A percentile compares a stretch with the other conserved stretches of the same genome.
Conservation (phyloP, 2,797 vertebrate genomes). For the Lagorchestes hirsutus region DNA sequence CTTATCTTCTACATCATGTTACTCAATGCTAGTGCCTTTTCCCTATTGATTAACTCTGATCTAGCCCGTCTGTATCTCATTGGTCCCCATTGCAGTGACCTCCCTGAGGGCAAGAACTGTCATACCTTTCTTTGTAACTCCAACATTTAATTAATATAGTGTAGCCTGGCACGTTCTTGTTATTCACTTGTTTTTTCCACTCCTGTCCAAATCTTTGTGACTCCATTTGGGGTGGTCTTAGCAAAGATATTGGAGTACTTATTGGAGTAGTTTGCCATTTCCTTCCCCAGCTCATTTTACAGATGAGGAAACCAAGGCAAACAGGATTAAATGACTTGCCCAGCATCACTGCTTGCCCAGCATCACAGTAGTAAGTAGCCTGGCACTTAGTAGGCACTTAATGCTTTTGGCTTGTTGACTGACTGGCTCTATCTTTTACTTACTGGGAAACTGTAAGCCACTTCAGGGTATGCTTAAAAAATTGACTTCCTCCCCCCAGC, state of each 20-base stretch:
- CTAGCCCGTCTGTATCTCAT: too few species aligned
- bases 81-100: too few species aligned
- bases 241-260: background rate
- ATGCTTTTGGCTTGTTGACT: background rate
- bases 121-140: too few species aligned
- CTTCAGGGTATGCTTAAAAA: background rate
- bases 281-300: background rate
- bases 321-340: background rate
- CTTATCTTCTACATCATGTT: too few species aligned
- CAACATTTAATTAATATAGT: too few species aligned
- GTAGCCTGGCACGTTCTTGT: too few species aligned
- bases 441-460: background rate
- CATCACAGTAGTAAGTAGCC: background rate
- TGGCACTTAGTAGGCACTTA: background rate
- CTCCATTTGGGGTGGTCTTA: background rate
- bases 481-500: background rate
- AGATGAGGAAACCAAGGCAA: background rate
- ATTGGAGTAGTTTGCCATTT: background rate
- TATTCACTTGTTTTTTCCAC: too few species aligned
- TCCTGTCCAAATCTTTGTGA: too few species aligned
- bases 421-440: background rate
- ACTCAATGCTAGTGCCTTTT: too few species aligned
- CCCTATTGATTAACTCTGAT: too few species aligned
- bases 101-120: too few species aligned
- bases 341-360: background rate